These are phyloP conservation scores for Drosophila kohkoa DNA, from an alignment of 1,140 invertebrate genomes.

Conservation along the genomic window DNA sequence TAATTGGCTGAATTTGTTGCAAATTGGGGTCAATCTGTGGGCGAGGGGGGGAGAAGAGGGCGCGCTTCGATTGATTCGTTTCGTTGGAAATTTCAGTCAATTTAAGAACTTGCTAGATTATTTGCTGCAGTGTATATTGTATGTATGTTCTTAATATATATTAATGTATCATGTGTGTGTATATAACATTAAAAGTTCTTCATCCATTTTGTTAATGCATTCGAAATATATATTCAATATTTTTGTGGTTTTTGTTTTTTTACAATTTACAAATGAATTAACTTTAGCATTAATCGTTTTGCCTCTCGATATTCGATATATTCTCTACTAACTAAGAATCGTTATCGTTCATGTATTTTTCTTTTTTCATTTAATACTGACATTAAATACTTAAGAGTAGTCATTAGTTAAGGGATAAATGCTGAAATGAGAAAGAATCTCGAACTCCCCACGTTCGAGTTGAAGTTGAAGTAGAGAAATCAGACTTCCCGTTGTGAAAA, in stretches of 20 bases:
- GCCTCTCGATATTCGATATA: slow-evolving; percentile 25
- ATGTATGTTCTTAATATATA: slow-evolving; percentile 30
- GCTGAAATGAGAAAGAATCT: slow-evolving; percentile 65
- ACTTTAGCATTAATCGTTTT: slow-evolving; percentile 48
- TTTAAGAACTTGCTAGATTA: slow-evolving; percentile 46
- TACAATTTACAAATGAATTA: slow-evolving; percentile 77
- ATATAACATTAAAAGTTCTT: slow-evolving; percentile 73
- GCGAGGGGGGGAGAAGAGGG: slow-evolving; percentile 23
- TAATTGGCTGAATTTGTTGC: slow-evolving; percentile 32
- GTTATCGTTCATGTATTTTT: neutral
- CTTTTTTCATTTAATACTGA: slow-evolving; percentile 65
- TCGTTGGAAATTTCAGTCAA: slow-evolving; percentile 66
- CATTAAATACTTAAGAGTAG: slow-evolving; percentile 66
- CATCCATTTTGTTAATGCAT: slow-evolving; percentile 23
- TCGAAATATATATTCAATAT: slow-evolving; percentile 15
- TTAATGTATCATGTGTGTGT: slow-evolving; percentile 17
- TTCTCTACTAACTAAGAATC: slow-evolving; percentile 26
- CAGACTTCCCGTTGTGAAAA: slow-evolving; percentile 66
- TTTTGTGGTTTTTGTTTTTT: slow-evolving; percentile 33
- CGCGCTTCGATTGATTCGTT: slow-evolving; percentile 40
- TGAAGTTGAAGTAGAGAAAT: slow-evolving; percentile 32
- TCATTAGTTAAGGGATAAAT: slow-evolving; percentile 56
- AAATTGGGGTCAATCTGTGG: slow-evolving; percentile 11
- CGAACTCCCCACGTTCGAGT: neutral
- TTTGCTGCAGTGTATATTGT: slow-evolving; percentile 22